phyloP scores from a whole-genome alignment of 2,113 vertebrate genomes.

The Microtus montanus region DNA sequence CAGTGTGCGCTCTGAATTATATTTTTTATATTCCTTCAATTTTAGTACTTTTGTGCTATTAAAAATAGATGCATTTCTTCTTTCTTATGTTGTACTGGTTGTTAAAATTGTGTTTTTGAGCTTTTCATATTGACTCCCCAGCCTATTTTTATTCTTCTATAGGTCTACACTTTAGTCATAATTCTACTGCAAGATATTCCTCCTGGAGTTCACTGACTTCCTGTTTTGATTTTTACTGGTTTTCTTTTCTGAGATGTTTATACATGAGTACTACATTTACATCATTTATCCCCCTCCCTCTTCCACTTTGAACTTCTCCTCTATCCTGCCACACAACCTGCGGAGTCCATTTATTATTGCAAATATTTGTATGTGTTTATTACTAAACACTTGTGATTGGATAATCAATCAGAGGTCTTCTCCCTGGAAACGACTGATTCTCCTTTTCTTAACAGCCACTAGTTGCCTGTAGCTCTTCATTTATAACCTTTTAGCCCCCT shows the following conservation, averaged over 20 bases:
- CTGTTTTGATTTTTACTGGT: constrained; percentile 31
- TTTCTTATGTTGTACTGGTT: not conserved
- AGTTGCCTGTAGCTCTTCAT: not conserved
- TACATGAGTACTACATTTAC: not conserved
- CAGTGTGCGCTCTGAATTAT: not conserved
- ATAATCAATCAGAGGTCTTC: not conserved
- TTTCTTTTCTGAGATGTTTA: not conserved
- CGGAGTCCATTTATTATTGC: not conserved
- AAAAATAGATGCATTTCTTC: not conserved
- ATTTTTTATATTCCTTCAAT: not conserved
- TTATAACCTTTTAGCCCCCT: not conserved
- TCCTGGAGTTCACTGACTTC: constrained; percentile 17
- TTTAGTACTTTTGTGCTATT: not conserved
- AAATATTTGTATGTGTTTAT: not conserved
- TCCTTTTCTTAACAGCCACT: not conserved
- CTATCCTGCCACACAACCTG: not conserved
- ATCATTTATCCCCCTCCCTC: not conserved
- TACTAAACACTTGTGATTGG: too few species aligned
- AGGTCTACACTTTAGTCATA: not conserved
- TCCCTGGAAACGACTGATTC: not conserved
- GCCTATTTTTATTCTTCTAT: not conserved
- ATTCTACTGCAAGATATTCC: not conserved
- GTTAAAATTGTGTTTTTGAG: not conserved
- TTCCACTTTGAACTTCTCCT: not conserved
- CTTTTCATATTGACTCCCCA: constrained; percentile 9